Evolutionary conservation across 2,888 invertebrate genomes (phyloP).

Genomic region (Lasioglossum calceatum): DNA sequence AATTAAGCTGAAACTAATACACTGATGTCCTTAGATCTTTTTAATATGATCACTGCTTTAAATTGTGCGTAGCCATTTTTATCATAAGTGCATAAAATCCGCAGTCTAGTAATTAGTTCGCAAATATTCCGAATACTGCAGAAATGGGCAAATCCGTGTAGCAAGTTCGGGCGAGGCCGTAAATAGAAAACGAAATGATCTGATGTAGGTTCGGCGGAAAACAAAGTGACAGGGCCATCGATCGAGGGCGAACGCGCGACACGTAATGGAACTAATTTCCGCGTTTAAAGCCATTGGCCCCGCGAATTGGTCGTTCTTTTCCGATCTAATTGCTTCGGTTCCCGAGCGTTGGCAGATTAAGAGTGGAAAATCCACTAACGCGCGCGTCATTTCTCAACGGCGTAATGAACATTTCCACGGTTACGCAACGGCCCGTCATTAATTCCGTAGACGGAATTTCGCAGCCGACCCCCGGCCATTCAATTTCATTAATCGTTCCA

Average conservation of each 20-base stretch:
- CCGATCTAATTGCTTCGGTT: constrained; percentile 52
- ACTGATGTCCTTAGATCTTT: no score
- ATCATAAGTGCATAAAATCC: no score
- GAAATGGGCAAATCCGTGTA: neutral
- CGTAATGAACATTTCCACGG: constrained; percentile 62
- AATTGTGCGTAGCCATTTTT: no score
- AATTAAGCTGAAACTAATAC: no score
- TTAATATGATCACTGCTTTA: no score
- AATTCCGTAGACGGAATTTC: constrained; percentile 66
- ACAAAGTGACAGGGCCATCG: neutral
- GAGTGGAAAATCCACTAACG: constrained; percentile 46
- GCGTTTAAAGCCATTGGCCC: constrained; percentile 3
- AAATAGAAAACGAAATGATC: neutral
- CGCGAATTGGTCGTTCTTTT: constrained; percentile 47
- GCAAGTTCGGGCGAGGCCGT: neutral
- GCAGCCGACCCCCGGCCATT: constrained; percentile 52
- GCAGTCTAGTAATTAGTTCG: neutral
- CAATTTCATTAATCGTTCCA: constrained; percentile 73
- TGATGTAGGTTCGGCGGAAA: neutral
- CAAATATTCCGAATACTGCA: neutral
- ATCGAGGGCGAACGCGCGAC: constrained; percentile 22
- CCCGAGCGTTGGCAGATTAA: constrained; percentile 44
- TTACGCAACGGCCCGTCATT: constrained; percentile 54
- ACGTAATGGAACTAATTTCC: constrained; percentile 44
- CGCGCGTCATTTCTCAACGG: constrained; percentile 59